phyloP scores from a whole-genome alignment of 1,140 invertebrate species.

The Drosophila biarmipes region DNA sequence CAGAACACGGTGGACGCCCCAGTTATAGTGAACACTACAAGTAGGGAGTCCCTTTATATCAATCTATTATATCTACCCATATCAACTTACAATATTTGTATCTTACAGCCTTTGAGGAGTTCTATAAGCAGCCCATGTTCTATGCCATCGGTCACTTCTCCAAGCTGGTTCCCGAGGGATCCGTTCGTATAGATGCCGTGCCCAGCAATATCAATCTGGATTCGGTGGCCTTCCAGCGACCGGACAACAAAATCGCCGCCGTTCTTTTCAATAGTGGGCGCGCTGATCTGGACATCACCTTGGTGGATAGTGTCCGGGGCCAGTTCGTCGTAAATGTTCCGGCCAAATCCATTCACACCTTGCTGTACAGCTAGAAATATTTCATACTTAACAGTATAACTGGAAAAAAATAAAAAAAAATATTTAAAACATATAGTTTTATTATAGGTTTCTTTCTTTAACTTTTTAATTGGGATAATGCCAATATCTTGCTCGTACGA shows the following conservation, averaged over 20 bases:
- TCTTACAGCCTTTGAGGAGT: constrained; percentile 85
- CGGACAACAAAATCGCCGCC: constrained; percentile 86
- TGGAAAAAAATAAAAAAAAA: neutral
- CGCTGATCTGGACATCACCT: constrained; percentile 60
- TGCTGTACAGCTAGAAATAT: constrained; percentile 62
- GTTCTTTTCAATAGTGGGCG: constrained; percentile 87
- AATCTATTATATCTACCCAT: no score
- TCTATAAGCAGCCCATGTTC: constrained; percentile 96
- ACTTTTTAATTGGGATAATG: no score
- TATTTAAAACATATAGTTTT: no score
- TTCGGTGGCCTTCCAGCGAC: constrained; percentile 86
- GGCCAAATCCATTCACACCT: constrained; percentile 72
- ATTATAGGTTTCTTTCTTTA: no score
- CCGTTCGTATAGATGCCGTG: constrained; percentile 85
- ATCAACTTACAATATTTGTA: neutral
- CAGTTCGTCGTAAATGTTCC: constrained; percentile 64
- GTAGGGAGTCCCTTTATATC: constrained; percentile 15
- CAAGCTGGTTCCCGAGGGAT: constrained; percentile 90
- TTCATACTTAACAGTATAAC: neutral
- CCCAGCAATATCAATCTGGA: constrained; percentile 64
- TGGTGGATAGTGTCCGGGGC: constrained; percentile 60
- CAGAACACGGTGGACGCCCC: constrained; percentile 91
- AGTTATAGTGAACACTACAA: constrained; percentile 89
- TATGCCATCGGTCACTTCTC: constrained; percentile 95
- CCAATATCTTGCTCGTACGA: no score